phyloP scores from a whole-genome alignment of 2,113 vertebrate species.

The Psilopsiagon aurifrons region DNA sequence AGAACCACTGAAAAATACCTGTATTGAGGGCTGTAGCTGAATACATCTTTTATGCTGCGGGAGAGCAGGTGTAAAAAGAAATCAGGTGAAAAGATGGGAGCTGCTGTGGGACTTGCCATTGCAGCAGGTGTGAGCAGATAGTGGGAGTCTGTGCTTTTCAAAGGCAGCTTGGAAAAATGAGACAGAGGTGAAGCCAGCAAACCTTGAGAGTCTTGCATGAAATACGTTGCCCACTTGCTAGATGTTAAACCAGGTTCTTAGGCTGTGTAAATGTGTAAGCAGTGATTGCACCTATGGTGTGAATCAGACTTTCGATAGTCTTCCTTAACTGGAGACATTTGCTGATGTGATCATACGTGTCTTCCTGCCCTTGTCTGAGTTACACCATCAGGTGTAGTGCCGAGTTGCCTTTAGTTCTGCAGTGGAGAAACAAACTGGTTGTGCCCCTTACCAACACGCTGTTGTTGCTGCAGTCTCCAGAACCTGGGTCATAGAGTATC shows the following conservation, averaged over 20 bases:
- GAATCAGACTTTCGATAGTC: neutral
- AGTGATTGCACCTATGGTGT: neutral
- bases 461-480: neutral
- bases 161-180: neutral
- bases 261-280: neutral
- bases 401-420: neutral
- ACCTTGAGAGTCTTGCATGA: neutral
- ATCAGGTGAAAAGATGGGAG: neutral
- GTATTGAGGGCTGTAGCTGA: neutral
- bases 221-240: neutral
- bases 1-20: neutral
- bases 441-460: neutral
- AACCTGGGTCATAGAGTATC: neutral
- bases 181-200: neutral
- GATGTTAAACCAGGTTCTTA: neutral
- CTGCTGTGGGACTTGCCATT: neutral
- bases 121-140: neutral
- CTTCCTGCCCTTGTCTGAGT: neutral
- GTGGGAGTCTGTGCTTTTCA: neutral
- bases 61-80: neutral
- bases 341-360: neutral
- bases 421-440: neutral
- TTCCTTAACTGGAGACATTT: neutral
- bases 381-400: neutral
- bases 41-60: neutral